Evolutionary conservation across 2,113 vertebrate species (phyloP), one percentile per base, ranked within the genome.

Genomic region (Platysternon megacephalum): DNA sequence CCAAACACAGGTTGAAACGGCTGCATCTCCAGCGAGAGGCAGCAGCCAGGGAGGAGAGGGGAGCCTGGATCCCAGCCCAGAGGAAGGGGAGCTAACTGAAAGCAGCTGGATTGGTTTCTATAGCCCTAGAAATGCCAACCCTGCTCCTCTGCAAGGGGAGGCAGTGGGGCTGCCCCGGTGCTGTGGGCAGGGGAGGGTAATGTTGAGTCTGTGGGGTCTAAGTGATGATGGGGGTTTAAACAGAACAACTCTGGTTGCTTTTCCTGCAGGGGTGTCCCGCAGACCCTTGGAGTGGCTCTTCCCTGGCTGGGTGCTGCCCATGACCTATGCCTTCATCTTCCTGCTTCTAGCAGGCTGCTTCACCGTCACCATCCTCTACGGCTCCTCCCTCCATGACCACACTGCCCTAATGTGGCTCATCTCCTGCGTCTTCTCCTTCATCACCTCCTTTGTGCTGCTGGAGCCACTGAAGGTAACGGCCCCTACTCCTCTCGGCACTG

Each of bases 361-460:
- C 95, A 80, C 94, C 4, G 87, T 98, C 82, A 98, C 98, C 10
- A 97, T 97, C 48, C 97, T 98, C 61, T 99, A 99, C 19, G 98
- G 98, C 35, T 97, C 97, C 91, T 94, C 90, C 86, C 97, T 99
- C 93, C 96, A 98, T 86, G 97, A 97, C 88, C 65, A 90, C 2
- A 98, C 97, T 1, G 92, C 98, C 35, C 97, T 99, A 61, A 97
- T 98, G 98, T 99, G 98, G 98, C 97, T 99, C 32, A 80, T 97
- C 21, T 98, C 98, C 0, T 83, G 94, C 17, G 52, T 97, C 46
- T 98, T 97, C 26, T 98, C 98, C 28, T 97, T 98, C 90, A 92
- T 99, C 48, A 97, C 98, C 51, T 98, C 98, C 5, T 96, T 96
- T 84, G 72, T 98, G 83, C 87, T 99, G 46, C 94, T 99, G 95